Conservation (phyloP, 1,140 invertebrate species). For the Drosophila parvula region DNA sequence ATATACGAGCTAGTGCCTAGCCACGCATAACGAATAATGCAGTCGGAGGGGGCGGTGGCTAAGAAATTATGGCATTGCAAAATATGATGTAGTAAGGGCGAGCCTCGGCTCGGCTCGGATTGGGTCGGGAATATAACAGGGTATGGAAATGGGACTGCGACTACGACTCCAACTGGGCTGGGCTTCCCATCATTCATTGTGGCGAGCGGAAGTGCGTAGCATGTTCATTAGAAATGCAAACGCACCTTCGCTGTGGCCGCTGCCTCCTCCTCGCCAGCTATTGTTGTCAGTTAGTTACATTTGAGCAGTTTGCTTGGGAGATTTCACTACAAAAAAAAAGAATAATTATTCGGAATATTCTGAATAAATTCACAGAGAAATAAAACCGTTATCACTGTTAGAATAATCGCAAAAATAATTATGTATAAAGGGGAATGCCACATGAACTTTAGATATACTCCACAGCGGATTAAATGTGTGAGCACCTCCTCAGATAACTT, state of each 20-base stretch:
- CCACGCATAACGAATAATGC: conserved; percentile 71
- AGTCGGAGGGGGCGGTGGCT: conserved; percentile 24
- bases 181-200: conserved; percentile 72
- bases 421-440: not conserved
- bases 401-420: not conserved
- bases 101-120: conserved; percentile 32
- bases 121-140: conserved; percentile 11
- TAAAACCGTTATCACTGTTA: conserved; percentile 4
- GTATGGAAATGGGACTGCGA: conserved; percentile 22
- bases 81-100: conserved; percentile 74
- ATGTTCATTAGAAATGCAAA: conserved; percentile 83
- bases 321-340: conserved; percentile 13
- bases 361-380: not conserved
- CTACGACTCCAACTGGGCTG: conserved; percentile 12
- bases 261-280: conserved; percentile 10
- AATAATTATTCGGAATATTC: conserved; percentile 3
- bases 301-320: conserved; percentile 46
- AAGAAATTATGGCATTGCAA: conserved; percentile 76
- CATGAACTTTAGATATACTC: not conserved
- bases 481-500: too few relatives aligned
- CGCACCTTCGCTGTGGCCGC: conserved; percentile 61
- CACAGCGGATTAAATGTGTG: not conserved
- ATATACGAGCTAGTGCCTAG: conserved; percentile 40
- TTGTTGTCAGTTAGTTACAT: conserved; percentile 55
- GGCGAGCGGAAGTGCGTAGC: conserved; percentile 80